Evolutionary conservation across 1,140 invertebrate species (phyloP), one percentile per base, ranked within the genome.

Genomic region (Uloborus diversus): DNA sequence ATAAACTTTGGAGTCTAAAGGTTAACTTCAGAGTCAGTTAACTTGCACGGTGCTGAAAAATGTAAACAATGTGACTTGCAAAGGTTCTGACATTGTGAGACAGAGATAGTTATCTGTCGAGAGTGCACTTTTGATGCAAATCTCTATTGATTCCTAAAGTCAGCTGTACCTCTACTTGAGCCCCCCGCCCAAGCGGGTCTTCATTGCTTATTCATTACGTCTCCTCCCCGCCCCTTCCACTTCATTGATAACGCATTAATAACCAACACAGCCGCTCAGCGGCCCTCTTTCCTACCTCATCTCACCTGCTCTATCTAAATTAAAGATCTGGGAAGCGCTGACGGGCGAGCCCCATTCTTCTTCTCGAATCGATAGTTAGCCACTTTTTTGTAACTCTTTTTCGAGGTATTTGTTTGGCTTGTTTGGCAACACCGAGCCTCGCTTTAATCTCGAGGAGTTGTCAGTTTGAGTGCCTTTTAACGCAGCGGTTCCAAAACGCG

Each of bases 271-370:
- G 17, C 5, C 7, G 11, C 37, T 4, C 5, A 53, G 23, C 5
- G 23, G 14, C 17, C 49, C 4, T 53, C 49, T 20, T n/a, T 53
- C 0, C 25, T n/a, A 1, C 14, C 4, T 7, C 17, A 11, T 30
- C 59, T 28, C 35, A 71, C 69, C 69, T 71, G 69, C 71, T 30
- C 37, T 75, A 75, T 75, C 71, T 75, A 64, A 75, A 75, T 75
- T 75, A 75, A 75, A 75, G 71, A 75, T 75, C 71, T 51, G 14
- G 23, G 13, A 28, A 28, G 23, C 13, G 37, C 35, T 35, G 33
- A 27, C 59, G 64, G 13, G 25, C 37, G 33, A 37, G 32, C 30
- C 25, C 56, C 17, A 33, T 28, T 56, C 49, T 69, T 69, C 47
- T 56, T 13, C 35, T 0, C 23, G 28, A n/a, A 73, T 71, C 69